Base-by-base conservation (phyloP, 1,140 invertebrate genomes). In the Nixonia krombeini region DNA sequence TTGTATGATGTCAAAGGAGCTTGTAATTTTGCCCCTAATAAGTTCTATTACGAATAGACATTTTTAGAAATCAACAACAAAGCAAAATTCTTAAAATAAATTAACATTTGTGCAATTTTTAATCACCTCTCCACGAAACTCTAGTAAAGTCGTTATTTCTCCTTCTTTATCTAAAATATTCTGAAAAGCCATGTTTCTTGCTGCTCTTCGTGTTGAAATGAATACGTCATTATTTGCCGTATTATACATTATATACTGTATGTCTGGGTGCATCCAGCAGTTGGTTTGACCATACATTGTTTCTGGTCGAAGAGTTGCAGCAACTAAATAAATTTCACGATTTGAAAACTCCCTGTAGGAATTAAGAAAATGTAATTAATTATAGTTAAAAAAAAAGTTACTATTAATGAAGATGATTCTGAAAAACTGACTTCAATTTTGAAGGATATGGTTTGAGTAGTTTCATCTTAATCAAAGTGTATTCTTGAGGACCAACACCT, bases 231-330 rank as follows among this genome's bases (percentile, higher is more conserved):
- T 75, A 23, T 88, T 89, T 4, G 88, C 83, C 3, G 90, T 89
- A 73, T 90, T 87, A 83, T 96, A 93, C 9, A 93, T 96, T 71
- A 97, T 90, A 75, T 99, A 99, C 58, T 90, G 90, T 70, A 99
- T 96, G 73, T 98, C 96, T 2, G 98, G 98, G 76, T 92, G 92
- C 0, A 99, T 79, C 96, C 97, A 99, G 80, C 97, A 99, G 80
- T 99, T 99, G 0, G 98, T 99, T 87, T 99, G 98, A 1, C 98
- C 98, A 82, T 99, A 99, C 98, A 99, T 99, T 0, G 98, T 99
- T 86, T 99, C 98, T 7, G 98, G 97, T 65, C 97, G 87, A 4
- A 99, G 85, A 10, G 98, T 99, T n/a, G 96, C 98, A 29, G 97
- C 97, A 8, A 99, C 96, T 38, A 99, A 87, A 81, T 86, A 98